Conservation (phyloP, 2,888 invertebrate species). For the Gryllus longicercus region DNA sequence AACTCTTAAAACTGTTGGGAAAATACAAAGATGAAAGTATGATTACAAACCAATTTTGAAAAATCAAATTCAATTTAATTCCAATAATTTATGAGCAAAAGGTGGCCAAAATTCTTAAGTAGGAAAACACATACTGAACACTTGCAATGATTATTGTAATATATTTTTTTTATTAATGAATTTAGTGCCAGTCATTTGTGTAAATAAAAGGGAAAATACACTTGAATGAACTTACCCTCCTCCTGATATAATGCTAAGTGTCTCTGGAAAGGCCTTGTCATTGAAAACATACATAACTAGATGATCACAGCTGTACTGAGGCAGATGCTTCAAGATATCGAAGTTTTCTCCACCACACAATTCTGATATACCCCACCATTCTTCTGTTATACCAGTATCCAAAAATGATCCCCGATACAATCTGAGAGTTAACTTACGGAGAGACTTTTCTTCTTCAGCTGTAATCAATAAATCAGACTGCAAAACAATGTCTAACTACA, state of each 20-base stretch:
- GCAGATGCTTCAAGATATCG: slow-evolving; percentile 41
- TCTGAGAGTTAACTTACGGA: not conserved
- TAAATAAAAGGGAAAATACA: slow-evolving; percentile 27
- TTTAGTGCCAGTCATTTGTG: too few species aligned
- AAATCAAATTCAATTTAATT: too few species aligned
- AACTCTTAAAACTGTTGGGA: too few species aligned
- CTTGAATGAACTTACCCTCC: slow-evolving; percentile 70
- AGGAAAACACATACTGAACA: too few species aligned
- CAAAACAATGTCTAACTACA: too few species aligned
- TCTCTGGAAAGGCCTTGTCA: slow-evolving; percentile 91
- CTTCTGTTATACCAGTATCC: slow-evolving; percentile 31
- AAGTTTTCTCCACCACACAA: slow-evolving; percentile 49
- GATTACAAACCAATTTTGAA: too few species aligned
- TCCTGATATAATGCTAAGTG: slow-evolving; percentile 84
- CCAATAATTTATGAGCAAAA: too few species aligned
- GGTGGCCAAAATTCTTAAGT: too few species aligned
- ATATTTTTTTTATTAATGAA: too few species aligned
- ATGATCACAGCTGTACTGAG: slow-evolving; percentile 46
- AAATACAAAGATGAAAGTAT: too few species aligned
- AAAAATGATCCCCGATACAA: not conserved
- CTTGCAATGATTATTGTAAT: too few species aligned
- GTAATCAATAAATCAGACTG: not conserved
- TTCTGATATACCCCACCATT: slow-evolving; percentile 56
- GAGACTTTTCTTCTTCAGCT: slow-evolving; percentile 23
- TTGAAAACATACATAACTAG: slow-evolving; percentile 82